These are phyloP conservation scores for Paramormyrops kingsleyae DNA, from an alignment of 2,113 vertebrate species.

Conservation along the genomic window DNA sequence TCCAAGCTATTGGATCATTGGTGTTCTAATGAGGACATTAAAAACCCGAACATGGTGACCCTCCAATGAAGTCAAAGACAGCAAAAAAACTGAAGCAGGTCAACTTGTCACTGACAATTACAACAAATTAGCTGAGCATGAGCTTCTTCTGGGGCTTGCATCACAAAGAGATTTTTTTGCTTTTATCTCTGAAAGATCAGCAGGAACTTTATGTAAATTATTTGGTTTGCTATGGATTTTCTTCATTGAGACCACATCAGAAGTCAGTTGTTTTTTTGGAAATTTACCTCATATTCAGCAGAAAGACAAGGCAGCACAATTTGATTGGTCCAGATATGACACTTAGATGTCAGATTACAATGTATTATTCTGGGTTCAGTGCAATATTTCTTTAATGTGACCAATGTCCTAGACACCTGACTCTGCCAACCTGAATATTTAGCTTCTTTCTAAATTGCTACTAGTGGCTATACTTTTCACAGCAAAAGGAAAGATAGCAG, in stretches of 20 bases:
- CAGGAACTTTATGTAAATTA: not conserved
- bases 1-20: no score
- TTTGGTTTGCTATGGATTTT: not conserved
- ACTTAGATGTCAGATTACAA: not conserved
- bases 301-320: not conserved
- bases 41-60: not conserved
- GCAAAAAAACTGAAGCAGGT: not conserved
- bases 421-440: not conserved
- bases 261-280: not conserved
- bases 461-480: not conserved
- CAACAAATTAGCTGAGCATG: not conserved
- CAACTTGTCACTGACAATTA: not conserved
- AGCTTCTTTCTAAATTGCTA: not conserved
- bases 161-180: not conserved
- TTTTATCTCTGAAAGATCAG: not conserved
- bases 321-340: not conserved
- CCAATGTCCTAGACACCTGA: not conserved
- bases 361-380: not conserved
- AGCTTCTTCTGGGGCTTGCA: not conserved
- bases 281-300: not conserved
- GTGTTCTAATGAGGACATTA: not conserved
- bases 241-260: not conserved
- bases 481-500: not conserved
- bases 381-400: not conserved
- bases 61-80: not conserved